Evolutionary conservation across 2,888 invertebrate species (phyloP).

Genomic region (Xestoiulus laeticollis): DNA sequence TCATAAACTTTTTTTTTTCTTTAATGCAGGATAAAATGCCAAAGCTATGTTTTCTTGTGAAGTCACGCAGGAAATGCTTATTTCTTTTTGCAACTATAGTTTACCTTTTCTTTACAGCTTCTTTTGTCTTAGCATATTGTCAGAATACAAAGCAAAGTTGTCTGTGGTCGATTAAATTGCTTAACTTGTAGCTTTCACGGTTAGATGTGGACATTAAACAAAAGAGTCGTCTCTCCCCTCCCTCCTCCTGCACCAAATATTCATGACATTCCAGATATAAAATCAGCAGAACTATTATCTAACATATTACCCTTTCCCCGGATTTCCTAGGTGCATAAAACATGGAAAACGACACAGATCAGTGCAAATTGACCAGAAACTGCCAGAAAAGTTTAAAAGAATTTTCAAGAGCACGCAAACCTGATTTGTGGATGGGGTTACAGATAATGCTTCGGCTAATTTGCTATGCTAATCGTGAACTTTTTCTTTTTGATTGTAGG

Average conservation of each 20-base stretch:
- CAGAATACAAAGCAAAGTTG: not conserved
- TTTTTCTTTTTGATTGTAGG: slow-evolving; percentile 64
- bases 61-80: not conserved
- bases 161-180: not conserved
- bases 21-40: not conserved
- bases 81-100: not conserved
- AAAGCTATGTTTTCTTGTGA: not conserved
- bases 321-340: not conserved
- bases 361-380: not conserved
- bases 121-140: not conserved
- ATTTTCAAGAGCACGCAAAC: not conserved
- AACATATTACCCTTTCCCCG: not conserved
- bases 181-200: not conserved
- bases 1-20: not conserved
- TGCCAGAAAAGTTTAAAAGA: not conserved
- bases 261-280: not conserved
- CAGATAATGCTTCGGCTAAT: not conserved
- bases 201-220: not conserved
- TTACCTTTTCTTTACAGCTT: not conserved
- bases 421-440: not conserved
- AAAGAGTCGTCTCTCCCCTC: not conserved
- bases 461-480: not conserved
- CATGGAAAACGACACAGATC: not conserved
- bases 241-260: not conserved
- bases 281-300: not conserved